phyloP scores from a whole-genome alignment of 2,797 vertebrate species.

The Sphenopsis melanotis region DNA sequence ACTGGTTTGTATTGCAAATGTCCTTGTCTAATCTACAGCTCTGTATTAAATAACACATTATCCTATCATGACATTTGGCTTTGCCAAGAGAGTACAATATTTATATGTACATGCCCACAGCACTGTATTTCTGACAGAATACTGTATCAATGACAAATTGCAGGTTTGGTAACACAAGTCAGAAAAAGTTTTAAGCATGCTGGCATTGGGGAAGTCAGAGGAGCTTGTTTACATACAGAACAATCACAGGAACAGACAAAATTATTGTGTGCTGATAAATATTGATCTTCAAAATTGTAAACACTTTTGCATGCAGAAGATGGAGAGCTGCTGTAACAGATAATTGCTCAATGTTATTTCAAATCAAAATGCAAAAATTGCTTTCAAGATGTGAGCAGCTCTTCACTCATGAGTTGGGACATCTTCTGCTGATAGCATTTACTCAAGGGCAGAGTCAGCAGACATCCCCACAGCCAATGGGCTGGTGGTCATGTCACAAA shows the following conservation, averaged over 20 bases:
- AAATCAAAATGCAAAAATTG: not conserved
- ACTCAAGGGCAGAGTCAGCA: not conserved
- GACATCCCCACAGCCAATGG: fast-evolving
- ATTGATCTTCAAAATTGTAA: not conserved
- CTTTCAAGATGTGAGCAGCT: not conserved
- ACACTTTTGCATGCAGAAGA: not conserved
- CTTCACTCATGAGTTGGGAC: not conserved
- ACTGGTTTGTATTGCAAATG: conserved; percentile 11
- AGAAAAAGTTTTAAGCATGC: not conserved
- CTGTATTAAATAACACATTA: not conserved
- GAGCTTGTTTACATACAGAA: not conserved
- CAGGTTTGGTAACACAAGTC: not conserved
- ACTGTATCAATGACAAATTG: not conserved
- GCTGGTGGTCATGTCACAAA: not conserved
- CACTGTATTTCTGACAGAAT: not conserved
- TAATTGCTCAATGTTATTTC: not conserved
- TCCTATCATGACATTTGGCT: not conserved
- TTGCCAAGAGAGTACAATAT: not conserved
- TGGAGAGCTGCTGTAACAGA: not conserved
- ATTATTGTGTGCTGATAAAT: not conserved
- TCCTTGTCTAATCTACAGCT: not conserved
- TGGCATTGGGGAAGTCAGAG: not conserved
- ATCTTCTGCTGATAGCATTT: not conserved
- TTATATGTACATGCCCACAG: not conserved
- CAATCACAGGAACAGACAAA: not conserved